These are phyloP conservation scores for Tympanoctomys barrerae DNA, from an alignment of 2,797 vertebrate species.

Conservation along the genomic window DNA sequence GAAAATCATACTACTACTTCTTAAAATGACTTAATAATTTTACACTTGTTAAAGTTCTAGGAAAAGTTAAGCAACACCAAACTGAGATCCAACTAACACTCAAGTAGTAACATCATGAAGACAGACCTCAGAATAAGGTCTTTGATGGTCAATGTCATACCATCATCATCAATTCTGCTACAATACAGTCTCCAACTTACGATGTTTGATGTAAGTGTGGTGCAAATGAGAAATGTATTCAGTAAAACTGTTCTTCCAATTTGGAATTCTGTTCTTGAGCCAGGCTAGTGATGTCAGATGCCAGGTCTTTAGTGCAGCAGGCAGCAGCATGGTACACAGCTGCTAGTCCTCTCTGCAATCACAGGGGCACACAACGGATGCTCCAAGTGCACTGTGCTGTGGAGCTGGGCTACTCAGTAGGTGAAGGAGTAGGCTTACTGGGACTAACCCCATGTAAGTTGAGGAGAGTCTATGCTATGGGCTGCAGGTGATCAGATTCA, in stretches of 20 bases:
- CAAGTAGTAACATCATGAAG: background rate
- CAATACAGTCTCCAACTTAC: background rate
- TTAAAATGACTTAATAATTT: constrained; percentile 34
- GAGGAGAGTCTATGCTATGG: background rate
- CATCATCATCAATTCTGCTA: background rate
- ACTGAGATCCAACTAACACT: background rate
- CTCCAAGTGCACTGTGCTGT: background rate
- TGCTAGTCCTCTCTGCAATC: too few species aligned
- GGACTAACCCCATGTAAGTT: background rate
- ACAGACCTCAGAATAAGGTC: background rate
- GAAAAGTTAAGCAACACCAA: background rate
- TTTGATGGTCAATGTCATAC: background rate
- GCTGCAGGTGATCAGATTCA: constrained; percentile 7
- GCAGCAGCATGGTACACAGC: background rate
- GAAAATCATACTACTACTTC: background rate
- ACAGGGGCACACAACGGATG: background rate
- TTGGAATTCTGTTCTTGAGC: background rate
- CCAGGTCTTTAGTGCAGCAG: background rate
- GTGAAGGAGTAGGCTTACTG: background rate
- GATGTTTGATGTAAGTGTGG: background rate
- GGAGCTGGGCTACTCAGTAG: background rate
- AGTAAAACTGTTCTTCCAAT: background rate
- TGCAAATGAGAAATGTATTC: background rate
- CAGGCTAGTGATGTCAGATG: background rate
- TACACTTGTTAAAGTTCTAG: background rate